phyloP scores from a whole-genome alignment of 2,113 vertebrate species.

The Archocentrus centrarchus region DNA sequence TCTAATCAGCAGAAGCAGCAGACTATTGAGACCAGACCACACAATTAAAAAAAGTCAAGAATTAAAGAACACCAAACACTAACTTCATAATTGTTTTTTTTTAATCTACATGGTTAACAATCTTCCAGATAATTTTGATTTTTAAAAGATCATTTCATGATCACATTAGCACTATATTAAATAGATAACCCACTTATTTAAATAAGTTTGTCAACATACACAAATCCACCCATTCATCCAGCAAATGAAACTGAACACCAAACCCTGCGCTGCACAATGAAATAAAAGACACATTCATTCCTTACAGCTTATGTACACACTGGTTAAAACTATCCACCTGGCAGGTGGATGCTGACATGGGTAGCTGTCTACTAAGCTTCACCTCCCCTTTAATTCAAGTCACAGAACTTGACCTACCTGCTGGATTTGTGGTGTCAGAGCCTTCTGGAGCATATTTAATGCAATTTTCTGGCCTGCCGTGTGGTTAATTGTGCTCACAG shows the following conservation, averaged over 20 bases:
- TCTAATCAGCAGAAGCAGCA: slow-evolving; percentile 5
- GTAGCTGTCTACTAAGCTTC: background rate
- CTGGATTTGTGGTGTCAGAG: background rate
- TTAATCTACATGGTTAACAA: background rate
- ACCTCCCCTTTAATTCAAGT: background rate
- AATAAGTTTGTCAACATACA: background rate
- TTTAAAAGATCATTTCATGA: background rate
- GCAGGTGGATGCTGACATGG: background rate
- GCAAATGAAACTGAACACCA: background rate
- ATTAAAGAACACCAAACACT: background rate
- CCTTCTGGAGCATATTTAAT: slow-evolving; percentile 10
- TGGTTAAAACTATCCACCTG: background rate
- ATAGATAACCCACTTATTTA: background rate
- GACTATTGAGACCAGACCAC: slow-evolving; percentile 31
- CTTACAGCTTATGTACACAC: background rate
- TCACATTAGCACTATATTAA: fast-evolving
- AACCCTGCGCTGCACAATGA: background rate
- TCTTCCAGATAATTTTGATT: background rate
- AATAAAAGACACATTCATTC: background rate
- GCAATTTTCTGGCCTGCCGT: background rate
- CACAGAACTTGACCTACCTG: background rate
- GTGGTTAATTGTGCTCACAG: background rate
- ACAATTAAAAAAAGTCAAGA: background rate
- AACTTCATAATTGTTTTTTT: background rate
- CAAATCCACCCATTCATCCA: background rate